These are phyloP conservation scores for Strix aluco DNA, from an alignment of 2,113 vertebrate genomes.

Conservation along the genomic window DNA sequence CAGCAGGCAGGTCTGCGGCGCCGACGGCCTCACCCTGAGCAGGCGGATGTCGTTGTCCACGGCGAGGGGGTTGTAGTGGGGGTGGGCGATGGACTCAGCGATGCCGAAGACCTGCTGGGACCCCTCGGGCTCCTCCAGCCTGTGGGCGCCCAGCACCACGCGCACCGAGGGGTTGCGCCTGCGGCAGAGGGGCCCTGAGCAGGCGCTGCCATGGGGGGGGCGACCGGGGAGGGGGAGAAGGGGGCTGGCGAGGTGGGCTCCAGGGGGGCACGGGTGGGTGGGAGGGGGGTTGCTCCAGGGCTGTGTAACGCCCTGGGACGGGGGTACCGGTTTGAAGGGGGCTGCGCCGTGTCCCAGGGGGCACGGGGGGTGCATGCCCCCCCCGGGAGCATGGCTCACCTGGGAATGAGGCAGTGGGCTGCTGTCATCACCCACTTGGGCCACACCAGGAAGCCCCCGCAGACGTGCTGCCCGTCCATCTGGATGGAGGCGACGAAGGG, in stretches of 20 bases:
- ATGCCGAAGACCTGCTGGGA: constrained; percentile 65
- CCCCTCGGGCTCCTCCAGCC: constrained; percentile 24
- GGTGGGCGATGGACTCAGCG: constrained; percentile 33
- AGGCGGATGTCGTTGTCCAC: constrained; percentile 70
- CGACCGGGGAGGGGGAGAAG: rapidly evolving
- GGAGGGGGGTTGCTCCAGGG: background rate
- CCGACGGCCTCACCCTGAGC: constrained; percentile 53
- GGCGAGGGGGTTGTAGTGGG: background rate
- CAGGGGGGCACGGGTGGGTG: rapidly evolving
- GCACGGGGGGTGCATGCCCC: rapidly evolving
- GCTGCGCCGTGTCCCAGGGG: rapidly evolving
- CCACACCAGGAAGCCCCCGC: constrained; percentile 70
- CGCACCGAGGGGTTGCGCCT: background rate
- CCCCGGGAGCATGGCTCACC: background rate
- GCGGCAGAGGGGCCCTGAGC: rapidly evolving
- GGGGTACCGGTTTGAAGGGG: background rate
- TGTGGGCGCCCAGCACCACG: constrained; percentile 71
- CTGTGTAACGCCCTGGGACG: rapidly evolving
- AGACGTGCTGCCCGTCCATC: constrained; percentile 41
- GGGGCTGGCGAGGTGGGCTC: background rate
- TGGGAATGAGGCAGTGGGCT: constrained; percentile 68
- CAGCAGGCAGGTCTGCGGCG: rapidly evolving
- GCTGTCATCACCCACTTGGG: constrained; percentile 73
- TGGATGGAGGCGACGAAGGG: constrained; percentile 82
- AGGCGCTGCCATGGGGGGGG: background rate